Conservation (phyloP, 2,888 invertebrate species). For the Penaeus monodon region DNA sequence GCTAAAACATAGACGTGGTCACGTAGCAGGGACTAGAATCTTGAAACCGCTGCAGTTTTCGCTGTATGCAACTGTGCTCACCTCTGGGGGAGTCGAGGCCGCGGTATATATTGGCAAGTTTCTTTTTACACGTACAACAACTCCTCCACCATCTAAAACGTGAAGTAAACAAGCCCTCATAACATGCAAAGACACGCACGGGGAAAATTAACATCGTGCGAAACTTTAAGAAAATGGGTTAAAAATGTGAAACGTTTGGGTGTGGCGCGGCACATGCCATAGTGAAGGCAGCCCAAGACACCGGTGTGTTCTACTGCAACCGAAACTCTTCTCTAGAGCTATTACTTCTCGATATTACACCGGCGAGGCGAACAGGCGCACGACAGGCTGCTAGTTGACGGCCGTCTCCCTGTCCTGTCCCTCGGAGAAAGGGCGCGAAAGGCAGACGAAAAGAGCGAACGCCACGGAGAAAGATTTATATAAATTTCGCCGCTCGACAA, state of each 20-base stretch:
- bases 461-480: background rate
- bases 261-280: slow-evolving; percentile 15
- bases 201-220: slow-evolving; percentile 4
- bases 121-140: no score
- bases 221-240: background rate
- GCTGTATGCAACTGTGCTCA: no score
- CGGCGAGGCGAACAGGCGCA: background rate
- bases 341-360: slow-evolving; percentile 6
- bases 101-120: no score
- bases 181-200: background rate
- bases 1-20: no score
- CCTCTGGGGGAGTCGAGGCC: no score
- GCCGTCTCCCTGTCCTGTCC: background rate
- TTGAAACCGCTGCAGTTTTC: no score
- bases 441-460: no score
- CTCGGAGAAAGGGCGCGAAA: background rate
- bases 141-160: no score
- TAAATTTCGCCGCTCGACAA: slow-evolving; percentile 27
- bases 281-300: background rate
- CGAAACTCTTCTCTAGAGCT: background rate
- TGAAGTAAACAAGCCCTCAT: background rate
- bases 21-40: no score
- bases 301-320: background rate
- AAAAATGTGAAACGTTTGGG: slow-evolving; percentile 8
- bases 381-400: background rate